These are phyloP conservation scores for Lumbricus terrestris DNA, from an alignment of 2,888 invertebrate genomes.

Conservation along the genomic window DNA sequence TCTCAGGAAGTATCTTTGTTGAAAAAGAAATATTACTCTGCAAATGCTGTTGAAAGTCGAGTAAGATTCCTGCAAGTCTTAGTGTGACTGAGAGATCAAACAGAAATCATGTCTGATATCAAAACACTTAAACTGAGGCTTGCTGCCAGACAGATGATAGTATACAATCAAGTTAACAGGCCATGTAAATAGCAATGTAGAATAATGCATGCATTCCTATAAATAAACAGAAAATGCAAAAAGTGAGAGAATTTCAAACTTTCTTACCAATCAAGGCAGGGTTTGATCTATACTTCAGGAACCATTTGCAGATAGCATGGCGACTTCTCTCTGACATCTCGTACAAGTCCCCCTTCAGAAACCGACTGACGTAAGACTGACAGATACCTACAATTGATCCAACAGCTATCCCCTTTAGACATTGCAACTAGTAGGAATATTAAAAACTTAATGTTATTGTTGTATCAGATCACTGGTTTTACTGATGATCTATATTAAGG, in stretches of 20 bases:
- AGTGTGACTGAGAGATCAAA: too few species aligned
- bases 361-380: conserved; percentile 27
- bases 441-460: not conserved
- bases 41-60: too few species aligned
- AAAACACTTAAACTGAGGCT: too few species aligned
- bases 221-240: not conserved
- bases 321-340: conserved; percentile 26
- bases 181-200: too few species aligned
- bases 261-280: conserved; percentile 19
- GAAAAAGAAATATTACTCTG: too few species aligned
- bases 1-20: too few species aligned
- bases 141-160: too few species aligned
- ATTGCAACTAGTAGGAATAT: not conserved
- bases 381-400: conserved; percentile 12
- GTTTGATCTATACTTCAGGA: conserved; percentile 10
- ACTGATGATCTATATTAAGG: not conserved
- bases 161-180: too few species aligned
- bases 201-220: too few species aligned
- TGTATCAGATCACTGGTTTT: not conserved
- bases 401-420: not conserved
- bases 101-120: too few species aligned
- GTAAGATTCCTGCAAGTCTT: too few species aligned
- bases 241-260: not conserved
- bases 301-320: conserved; percentile 23
- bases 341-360: conserved; percentile 20